phyloP scores from a whole-genome alignment of 2,888 invertebrate species.

The Lasioglossum zephyrum region DNA sequence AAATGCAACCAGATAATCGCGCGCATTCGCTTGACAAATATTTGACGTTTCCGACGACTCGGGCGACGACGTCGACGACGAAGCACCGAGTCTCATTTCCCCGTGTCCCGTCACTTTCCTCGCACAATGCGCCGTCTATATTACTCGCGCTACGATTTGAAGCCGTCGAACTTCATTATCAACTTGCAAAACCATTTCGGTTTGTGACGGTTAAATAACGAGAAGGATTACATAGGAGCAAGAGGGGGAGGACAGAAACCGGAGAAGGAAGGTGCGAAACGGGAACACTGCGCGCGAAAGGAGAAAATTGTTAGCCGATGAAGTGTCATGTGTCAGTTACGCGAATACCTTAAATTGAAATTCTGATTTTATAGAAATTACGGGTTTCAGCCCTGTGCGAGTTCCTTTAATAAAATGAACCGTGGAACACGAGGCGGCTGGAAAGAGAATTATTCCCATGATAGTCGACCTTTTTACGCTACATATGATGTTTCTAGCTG shows the following conservation, averaged over 20 bases:
- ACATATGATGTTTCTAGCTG: background rate
- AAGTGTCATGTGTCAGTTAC: conserved; percentile 1
- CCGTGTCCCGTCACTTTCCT: background rate
- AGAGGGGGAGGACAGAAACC: background rate
- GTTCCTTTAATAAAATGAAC: background rate
- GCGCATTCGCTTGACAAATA: conserved; percentile 63
- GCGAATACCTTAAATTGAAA: background rate
- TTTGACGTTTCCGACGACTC: conserved; percentile 54
- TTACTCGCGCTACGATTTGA: conserved; percentile 28
- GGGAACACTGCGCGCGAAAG: background rate
- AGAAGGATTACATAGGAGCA: background rate
- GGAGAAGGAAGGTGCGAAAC: background rate
- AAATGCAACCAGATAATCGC: conserved; percentile 64
- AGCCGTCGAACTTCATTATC: conserved; percentile 35
- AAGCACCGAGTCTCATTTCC: conserved; percentile 31
- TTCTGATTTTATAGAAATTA: conserved; percentile 11
- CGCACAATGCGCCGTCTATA: background rate
- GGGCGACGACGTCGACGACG: conserved; percentile 25
- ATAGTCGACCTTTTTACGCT: background rate
- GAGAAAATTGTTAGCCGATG: conserved; percentile 7
- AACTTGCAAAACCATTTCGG: background rate
- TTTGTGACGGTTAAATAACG: background rate
- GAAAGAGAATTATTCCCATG: background rate
- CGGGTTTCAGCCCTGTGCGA: background rate
- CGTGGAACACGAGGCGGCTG: background rate